Base-by-base conservation (phyloP, 2,888 invertebrate species). In the Heliconius charithonia region DNA sequence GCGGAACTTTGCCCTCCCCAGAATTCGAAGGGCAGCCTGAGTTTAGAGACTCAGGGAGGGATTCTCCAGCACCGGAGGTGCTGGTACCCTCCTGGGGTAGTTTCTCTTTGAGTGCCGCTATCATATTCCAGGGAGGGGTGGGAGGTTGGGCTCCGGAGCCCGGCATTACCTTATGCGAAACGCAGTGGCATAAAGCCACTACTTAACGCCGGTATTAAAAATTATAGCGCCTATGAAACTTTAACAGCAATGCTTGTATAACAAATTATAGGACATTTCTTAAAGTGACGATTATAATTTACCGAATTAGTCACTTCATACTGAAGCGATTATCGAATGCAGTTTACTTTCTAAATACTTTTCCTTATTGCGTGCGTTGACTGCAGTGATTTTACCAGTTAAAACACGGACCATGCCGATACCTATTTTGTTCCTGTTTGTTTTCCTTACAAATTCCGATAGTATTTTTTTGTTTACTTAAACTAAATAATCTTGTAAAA, bases 361-460 rank as follows among this genome's bases (percentile, higher is more conserved):
- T 83, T 83, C 83, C 83, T 80, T 78, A 71, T 83, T 74, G 83
- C 82, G 81, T 83, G 83, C 77, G 29, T 75, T 80, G 75, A 72
- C 69, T 71, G 77, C 76, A 76, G 62, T 78, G 76, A 79, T 79
- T 66, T 77, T 77, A 77, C 80, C 79, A 80, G 66, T 81, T 81
- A 77, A 70, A 80, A 79, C 73, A 81, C 73, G 79, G 75, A 80
- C 79, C 67, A 80, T 70, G 63, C 51, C 75, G 62, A 37, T 29
- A 69, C 59, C 22, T 22, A 25, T 73, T 74, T 77, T 71, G 78
- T 81, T 78, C 81, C 77, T 79, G 75, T 67, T 80, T 63, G 51
- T 71, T 76, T 79, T 80, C 73, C 79, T 81, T 77, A 37, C 45
- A 45, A 73, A 76, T 76, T 78, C 77, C 32, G 66, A 71, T 56